These are phyloP conservation scores for Sepioteuthis lessoniana DNA, from an alignment of 2,888 invertebrate genomes.

Conservation along the genomic window DNA sequence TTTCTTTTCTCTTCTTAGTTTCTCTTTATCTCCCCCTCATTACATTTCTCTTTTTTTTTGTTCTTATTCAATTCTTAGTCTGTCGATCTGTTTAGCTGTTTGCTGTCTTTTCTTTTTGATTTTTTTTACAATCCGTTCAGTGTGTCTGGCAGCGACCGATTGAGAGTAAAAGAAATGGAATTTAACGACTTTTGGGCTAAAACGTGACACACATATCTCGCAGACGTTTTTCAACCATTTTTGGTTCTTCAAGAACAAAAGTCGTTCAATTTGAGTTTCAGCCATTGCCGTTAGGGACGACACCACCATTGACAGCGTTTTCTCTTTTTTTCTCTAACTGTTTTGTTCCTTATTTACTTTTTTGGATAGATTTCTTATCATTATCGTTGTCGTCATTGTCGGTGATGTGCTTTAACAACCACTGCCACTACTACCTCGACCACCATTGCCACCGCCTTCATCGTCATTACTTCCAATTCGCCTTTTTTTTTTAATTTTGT, in stretches of 20 bases:
- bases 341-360: background rate
- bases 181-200: conserved; percentile 9
- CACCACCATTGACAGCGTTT: background rate
- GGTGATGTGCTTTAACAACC: background rate
- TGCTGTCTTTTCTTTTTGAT: too few species aligned
- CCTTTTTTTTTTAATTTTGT: too few species aligned
- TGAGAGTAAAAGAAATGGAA: conserved; percentile 33
- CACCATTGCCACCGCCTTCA: background rate
- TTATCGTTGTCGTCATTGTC: background rate
- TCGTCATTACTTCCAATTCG: background rate
- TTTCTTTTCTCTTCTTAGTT: background rate
- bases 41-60: background rate
- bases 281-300: background rate
- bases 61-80: background rate
- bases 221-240: background rate
- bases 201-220: conserved; percentile 33
- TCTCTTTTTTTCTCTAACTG: background rate
- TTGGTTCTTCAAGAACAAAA: background rate
- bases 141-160: background rate
- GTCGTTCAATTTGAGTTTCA: background rate
- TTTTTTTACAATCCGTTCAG: background rate
- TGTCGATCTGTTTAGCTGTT: background rate
- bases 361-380: background rate
- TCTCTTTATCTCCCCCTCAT: background rate
- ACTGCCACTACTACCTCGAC: background rate